Conservation (phyloP, 2,797 vertebrate species). For the Picus viridis region DNA sequence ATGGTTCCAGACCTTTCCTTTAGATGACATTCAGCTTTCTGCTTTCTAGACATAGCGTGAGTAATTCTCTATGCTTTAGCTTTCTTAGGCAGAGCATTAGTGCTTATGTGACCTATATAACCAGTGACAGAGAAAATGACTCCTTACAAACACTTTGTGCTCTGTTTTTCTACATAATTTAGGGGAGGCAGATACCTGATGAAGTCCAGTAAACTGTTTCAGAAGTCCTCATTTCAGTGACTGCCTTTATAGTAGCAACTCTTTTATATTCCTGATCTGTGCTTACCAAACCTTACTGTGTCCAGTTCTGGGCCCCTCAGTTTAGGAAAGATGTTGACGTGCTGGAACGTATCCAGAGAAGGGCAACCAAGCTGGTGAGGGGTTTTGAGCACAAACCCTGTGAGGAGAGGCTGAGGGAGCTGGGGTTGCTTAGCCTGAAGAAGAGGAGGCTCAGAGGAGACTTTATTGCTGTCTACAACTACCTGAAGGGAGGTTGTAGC, state of each 20-base stretch:
- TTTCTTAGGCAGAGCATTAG: slow-evolving; percentile 2
- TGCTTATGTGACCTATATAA: slow-evolving; percentile 55
- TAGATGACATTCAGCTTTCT: background rate
- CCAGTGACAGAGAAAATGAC: slow-evolving; percentile 21
- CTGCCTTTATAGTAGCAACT: background rate
- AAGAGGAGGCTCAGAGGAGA: no score
- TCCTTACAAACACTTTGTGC: slow-evolving; percentile 37
- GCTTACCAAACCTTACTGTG: background rate
- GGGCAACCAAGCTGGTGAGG: no score
- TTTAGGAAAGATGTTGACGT: no score
- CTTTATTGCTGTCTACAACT: no score
- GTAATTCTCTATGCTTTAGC: slow-evolving; percentile 19
- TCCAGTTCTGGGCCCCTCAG: no score
- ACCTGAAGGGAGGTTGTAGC: no score
- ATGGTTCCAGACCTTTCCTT: background rate
- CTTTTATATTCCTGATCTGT: background rate
- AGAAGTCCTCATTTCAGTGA: background rate
- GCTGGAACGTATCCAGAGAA: no score
- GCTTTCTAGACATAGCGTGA: background rate
- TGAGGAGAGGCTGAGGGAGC: no score
- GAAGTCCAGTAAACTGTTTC: background rate
- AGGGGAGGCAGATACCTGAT: slow-evolving; percentile 1
- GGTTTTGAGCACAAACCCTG: no score
- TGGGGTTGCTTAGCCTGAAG: no score
- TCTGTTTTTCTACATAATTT: slow-evolving; percentile 36